Evolutionary conservation across 2,888 invertebrate species (phyloP).

Genomic region (Meteorus cinctellus): DNA sequence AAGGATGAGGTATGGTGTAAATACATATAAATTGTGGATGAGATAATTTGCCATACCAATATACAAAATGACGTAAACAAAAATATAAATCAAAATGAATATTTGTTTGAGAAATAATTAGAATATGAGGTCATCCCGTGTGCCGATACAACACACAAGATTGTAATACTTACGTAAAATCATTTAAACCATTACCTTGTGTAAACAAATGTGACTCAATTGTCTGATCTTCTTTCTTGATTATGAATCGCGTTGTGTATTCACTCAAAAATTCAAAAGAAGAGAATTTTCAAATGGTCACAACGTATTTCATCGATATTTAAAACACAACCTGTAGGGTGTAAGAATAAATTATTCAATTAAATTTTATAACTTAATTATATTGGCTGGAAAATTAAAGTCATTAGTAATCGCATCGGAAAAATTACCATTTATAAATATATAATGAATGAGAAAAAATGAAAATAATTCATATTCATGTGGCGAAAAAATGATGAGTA

Average conservation of each 20-base stretch:
- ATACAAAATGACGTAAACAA: slow-evolving; percentile 22
- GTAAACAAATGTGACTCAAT: slow-evolving; percentile 47
- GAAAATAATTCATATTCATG: not conserved
- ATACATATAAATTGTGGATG: not conserved
- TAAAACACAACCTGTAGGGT: not conserved
- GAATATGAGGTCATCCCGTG: slow-evolving; percentile 64
- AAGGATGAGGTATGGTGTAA: not conserved
- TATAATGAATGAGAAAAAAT: not conserved
- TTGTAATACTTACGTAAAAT: slow-evolving; percentile 74
- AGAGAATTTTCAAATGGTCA: not conserved
- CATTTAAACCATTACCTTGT: slow-evolving; percentile 41
- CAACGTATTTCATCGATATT: not conserved
- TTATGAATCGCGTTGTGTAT: not conserved
- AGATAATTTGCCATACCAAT: not conserved
- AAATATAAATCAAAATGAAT: slow-evolving; percentile 37
- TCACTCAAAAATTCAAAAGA: slow-evolving; percentile 23
- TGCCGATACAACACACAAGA: slow-evolving; percentile 77
- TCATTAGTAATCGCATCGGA: not conserved
- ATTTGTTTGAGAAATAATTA: slow-evolving; percentile 27
- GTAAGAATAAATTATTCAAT: not conserved
- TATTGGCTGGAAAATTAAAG: not conserved
- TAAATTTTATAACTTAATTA: not conserved
- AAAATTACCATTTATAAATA: not conserved
- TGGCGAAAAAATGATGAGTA: not conserved
- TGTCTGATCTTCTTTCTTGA: slow-evolving; percentile 37